A percentile compares a stretch with the other conserved stretches of the same genome.
These are phyloP conservation scores for Pristionchus arcanus DNA, from an alignment of 2,888 invertebrate genomes.

Conservation along the genomic window DNA sequence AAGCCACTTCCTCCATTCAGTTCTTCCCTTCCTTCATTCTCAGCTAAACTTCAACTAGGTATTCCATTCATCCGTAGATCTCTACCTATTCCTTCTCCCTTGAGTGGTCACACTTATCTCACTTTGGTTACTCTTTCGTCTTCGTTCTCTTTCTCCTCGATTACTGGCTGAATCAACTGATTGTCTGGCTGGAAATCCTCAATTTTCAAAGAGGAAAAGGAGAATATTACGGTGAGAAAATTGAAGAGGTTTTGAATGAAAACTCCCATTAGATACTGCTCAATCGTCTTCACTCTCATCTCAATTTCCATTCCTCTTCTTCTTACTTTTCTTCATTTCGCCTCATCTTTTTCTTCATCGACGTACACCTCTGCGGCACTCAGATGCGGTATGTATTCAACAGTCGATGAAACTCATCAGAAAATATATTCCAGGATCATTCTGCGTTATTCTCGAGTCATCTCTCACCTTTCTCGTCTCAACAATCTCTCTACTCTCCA, in stretches of 20 bases:
- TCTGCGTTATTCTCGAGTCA: slow-evolving; percentile 39
- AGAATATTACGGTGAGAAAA: not conserved
- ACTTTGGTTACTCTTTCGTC: slow-evolving; percentile 38
- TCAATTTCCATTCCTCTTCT: slow-evolving; percentile 38
- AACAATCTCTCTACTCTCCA: not conserved
- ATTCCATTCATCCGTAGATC: not conserved
- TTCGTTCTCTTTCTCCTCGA: slow-evolving; percentile 49
- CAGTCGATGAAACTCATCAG: not conserved
- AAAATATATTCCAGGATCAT: not conserved
- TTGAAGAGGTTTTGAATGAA: too few species aligned
- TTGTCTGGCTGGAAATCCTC: slow-evolving; percentile 48
- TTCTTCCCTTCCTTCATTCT: slow-evolving; percentile 13
- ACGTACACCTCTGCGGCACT: not conserved
- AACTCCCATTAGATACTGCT: not conserved
- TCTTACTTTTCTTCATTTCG: slow-evolving; percentile 19
- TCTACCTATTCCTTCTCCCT: not conserved
- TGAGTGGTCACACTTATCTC: slow-evolving; percentile 37
- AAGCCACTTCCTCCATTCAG: not conserved
- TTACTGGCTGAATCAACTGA: slow-evolving; percentile 47
- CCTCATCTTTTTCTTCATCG: not conserved
- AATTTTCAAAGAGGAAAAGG: slow-evolving; percentile 9
- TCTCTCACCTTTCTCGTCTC: not conserved
- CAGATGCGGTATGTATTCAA: slow-evolving; percentile 3
- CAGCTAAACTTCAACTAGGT: slow-evolving; percentile 50
- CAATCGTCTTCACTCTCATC: slow-evolving; percentile 30